Evolutionary conservation across 2,113 vertebrate genomes (phyloP), one percentile per base, ranked within the genome.

Genomic region (Podarcis cretensis): DNA sequence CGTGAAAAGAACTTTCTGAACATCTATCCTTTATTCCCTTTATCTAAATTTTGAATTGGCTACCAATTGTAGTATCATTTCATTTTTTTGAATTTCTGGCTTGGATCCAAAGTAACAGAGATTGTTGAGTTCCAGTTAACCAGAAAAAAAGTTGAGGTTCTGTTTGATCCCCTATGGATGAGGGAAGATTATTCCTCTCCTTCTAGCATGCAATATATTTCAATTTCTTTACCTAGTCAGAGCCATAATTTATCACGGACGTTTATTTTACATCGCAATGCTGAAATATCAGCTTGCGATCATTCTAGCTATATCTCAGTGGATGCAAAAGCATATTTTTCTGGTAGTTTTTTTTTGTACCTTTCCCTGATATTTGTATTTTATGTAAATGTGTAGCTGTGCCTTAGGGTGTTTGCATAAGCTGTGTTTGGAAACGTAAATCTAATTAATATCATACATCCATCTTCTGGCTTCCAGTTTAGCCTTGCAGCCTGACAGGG

Each of bases 371-470:
- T 6, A 89, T 94, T 92, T 93, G 48, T 0, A 4, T 71, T 85
- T 81, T 81, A 57, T 57, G 27, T 0, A 0, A 30, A 25, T 89
- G 90, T 37, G 13, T 71, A 92, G 90, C 66, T 16, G 2, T 92
- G 83, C 88, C 90, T 89, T 93, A 89, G 82, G 80, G 90, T 89
- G 83, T 92, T 95, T 90, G 78, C 90, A 88, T 68, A 92, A 83
- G 89, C 21, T 37, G 81, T 93, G 91, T 78, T 93, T 93, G 88
- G 93, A 95, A 86, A 91, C 86, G 83, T 91, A 92, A 94, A 92
- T 92, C 73, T 92, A 89, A 87, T 90, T 94, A 92, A 75, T 89
- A 90, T 81, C 63, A 86, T 83, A 92, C 40, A 57, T 89, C 90
- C 27, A 54, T 89, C 90, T 78, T 93, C 14, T 78, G 83, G 84